Base-by-base conservation (phyloP, 2,113 vertebrate genomes). In the Trematocara stigmaticum region DNA sequence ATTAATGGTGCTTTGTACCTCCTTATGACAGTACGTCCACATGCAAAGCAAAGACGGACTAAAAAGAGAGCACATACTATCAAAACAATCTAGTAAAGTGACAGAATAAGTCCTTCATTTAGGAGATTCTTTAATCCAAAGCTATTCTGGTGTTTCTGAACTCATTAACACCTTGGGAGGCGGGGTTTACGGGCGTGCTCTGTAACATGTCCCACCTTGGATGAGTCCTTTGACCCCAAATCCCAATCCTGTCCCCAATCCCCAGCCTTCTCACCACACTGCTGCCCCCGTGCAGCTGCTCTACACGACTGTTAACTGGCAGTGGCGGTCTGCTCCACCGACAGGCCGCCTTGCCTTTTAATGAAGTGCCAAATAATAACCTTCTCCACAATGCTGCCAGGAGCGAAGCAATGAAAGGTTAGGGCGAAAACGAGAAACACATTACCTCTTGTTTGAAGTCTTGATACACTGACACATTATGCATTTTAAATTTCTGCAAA, bases 361-460 rank as follows among this genome's bases (percentile, higher is more conserved):
- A 96, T 95, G 91, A 96, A 97, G 96, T 97, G 96, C 96, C 96
- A 97, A 97, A 97, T 96, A 94, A 93, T 89, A 90, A 96, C 92
- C 89, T 94, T 92, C 91, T 95, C 92, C 92, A 94, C 92, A 92
- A 96, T 94, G 95, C 95, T 96, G 95, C 95, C 95, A 94, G 93
- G 94, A 95, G 93, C 51, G 87, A 92, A 92, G 87, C 91, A 95
- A 93, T 79, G 87, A 90, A 91, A 90, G 91, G 84, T 92, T 90
- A 92, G 92, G 93, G 87, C 89, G 83, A 90, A 95, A 76, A 96
- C 93, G 88, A 94, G 84, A 92, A 95, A 96, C 95, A 93, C 92
- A 94, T 96, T 96, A 96, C 95, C 96, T 96, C 95, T 94, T 90
- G 92, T 95, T 93, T 95, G 57, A 93, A 95, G 92, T 95, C 94